Conservation (phyloP, 2,888 invertebrate species). For the Nowickia ferox region DNA sequence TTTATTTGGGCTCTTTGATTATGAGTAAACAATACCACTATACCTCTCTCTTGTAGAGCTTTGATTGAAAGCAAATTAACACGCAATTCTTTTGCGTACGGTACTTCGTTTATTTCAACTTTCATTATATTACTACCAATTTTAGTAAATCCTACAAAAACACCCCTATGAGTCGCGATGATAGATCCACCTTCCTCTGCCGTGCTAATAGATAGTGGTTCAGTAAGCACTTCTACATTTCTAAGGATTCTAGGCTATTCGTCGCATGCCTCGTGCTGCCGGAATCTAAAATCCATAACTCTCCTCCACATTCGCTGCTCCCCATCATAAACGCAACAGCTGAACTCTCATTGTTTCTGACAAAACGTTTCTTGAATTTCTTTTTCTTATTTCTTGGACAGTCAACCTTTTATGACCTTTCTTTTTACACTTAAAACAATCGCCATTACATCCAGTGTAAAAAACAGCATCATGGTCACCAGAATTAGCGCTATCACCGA, state of each 20-base stretch:
- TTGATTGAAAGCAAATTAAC: slow-evolving; percentile 10
- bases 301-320: not conserved
- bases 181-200: slow-evolving; percentile 12
- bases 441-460: slow-evolving; percentile 1
- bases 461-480: too few species aligned
- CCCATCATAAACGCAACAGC: slow-evolving; percentile 15
- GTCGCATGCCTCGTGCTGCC: slow-evolving; percentile 14
- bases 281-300: slow-evolving; percentile 7
- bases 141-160: too few species aligned
- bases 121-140: too few species aligned
- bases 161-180: not conserved
- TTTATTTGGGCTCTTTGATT: not conserved
- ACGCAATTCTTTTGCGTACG: not conserved
- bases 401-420: not conserved
- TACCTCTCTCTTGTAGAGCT: slow-evolving; percentile 6
- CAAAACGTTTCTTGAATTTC: not conserved
- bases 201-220: not conserved
- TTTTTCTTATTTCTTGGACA: slow-evolving; percentile 12
- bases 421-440: slow-evolving; percentile 10
- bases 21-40: not conserved
- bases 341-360: not conserved
- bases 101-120: not conserved
- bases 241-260: not conserved
- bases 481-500: too few species aligned
- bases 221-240: not conserved